phyloP scores from a whole-genome alignment of 2,888 invertebrate species.

The Drosophila algonquin region DNA sequence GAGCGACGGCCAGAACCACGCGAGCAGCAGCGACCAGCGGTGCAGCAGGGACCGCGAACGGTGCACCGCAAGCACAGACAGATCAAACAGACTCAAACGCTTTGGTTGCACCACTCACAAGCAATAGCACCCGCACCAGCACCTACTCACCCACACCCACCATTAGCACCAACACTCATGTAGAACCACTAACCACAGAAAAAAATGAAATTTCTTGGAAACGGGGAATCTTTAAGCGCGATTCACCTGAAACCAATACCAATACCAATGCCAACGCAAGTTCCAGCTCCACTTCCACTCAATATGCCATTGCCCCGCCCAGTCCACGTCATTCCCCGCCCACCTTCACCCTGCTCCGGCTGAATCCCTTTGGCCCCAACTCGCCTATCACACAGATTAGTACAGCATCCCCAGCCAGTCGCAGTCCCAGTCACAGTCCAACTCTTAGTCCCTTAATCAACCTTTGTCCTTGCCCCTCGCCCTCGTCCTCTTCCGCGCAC shows the following conservation, averaged over 20 bases:
- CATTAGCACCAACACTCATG: slow-evolving; percentile 42
- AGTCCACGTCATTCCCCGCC: slow-evolving; percentile 58
- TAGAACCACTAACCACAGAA: slow-evolving; percentile 3
- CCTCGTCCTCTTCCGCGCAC: not conserved
- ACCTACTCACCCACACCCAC: slow-evolving; percentile 36
- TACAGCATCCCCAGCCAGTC: not conserved
- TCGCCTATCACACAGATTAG: slow-evolving; percentile 30
- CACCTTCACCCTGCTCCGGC: slow-evolving; percentile 60
- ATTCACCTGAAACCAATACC: slow-evolving; percentile 17
- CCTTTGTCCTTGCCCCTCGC: slow-evolving; percentile 25
- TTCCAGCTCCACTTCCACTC: not conserved
- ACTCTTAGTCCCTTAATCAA: slow-evolving; percentile 6
- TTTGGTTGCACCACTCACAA: slow-evolving; percentile 33
- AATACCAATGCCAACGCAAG: not conserved
- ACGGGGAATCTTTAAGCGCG: slow-evolving; percentile 47
- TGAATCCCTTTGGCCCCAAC: slow-evolving; percentile 51
- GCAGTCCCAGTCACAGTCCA: not conserved
- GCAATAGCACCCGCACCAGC: slow-evolving; percentile 49
- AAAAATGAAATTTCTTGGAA: slow-evolving; percentile 1
- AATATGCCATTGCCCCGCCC: slow-evolving; percentile 53
- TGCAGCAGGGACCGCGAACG: slow-evolving; percentile 15
- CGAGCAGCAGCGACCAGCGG: slow-evolving; percentile 21
- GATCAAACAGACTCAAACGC: not conserved
- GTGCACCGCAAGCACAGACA: slow-evolving; percentile 16
- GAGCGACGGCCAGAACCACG: slow-evolving; percentile 1